Evolutionary conservation across 2,113 vertebrate species (phyloP).

Genomic region (Rhagologus leucostigma): DNA sequence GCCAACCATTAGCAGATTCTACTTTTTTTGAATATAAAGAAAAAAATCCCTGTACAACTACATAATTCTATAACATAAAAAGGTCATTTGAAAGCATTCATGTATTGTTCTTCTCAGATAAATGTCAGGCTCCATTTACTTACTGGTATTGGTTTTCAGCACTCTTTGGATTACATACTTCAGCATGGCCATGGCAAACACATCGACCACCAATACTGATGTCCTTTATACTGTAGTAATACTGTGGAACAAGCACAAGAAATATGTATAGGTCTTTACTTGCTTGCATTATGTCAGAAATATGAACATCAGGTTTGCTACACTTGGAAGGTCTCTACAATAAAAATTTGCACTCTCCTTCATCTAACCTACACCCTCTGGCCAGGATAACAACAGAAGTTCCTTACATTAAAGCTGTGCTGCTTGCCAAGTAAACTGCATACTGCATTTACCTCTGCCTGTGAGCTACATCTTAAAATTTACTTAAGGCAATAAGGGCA

Average conservation of each 20-base stretch:
- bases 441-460: not conserved
- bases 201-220: constrained; percentile 90
- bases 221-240: constrained; percentile 96
- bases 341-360: not conserved
- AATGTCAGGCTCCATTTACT: constrained; percentile 26
- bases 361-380: not conserved
- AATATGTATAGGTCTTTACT: not conserved
- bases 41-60: not conserved
- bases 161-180: constrained; percentile 71
- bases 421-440: not conserved
- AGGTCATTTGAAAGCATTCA: not conserved
- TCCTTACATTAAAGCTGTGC: not conserved
- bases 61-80: not conserved
- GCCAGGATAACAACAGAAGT: not conserved
- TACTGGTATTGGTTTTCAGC: constrained; percentile 74
- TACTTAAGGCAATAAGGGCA: not conserved
- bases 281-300: not conserved
- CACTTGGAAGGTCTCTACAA: not conserved
- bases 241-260: constrained; percentile 72
- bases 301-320: not conserved
- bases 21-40: not conserved
- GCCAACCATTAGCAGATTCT: not conserved
- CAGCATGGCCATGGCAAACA: constrained; percentile 90
- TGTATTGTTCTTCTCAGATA: not conserved
- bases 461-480: not conserved